A percentile compares a stretch with the other conserved stretches of the same genome.
Conservation (phyloP, 1,140 invertebrate species). For the Euwallacea similis region DNA sequence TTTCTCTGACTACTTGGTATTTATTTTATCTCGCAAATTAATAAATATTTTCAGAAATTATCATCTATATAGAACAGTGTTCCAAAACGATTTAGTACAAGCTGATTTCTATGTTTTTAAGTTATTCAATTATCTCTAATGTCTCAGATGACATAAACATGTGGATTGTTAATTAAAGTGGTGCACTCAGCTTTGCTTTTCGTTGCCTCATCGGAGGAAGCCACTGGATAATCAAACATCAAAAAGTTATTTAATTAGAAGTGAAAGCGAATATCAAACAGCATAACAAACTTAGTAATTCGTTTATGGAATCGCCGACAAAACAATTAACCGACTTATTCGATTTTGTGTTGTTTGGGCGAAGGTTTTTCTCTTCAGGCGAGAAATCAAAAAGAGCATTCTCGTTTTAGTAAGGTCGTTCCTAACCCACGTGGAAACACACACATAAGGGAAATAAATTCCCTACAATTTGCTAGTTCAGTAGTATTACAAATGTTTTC, state of each 20-base stretch:
- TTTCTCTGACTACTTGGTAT: too few relatives aligned
- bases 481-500: constrained; percentile 24
- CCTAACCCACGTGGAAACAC: too few relatives aligned
- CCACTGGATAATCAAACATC: constrained; percentile 30
- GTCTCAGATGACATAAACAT: constrained; percentile 15
- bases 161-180: constrained; percentile 22
- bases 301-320: constrained; percentile 24
- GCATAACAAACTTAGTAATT: constrained; percentile 32
- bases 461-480: constrained; percentile 18
- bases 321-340: constrained; percentile 33
- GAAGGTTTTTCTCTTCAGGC: too few relatives aligned
- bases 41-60: too few relatives aligned
- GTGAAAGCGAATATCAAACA: constrained; percentile 26
- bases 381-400: too few relatives aligned
- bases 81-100: too few relatives aligned
- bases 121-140: constrained; percentile 3
- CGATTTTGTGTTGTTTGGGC: constrained; percentile 16
- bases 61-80: too few relatives aligned
- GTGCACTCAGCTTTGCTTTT: neutral
- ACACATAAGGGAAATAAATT: constrained; percentile 13
- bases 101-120: neutral
- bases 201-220: constrained; percentile 16
- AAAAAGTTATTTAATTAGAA: constrained; percentile 35
- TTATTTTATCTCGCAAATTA: too few relatives aligned
- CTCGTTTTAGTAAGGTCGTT: too few relatives aligned